A percentile compares a stretch with the other conserved stretches of the same genome.
Evolutionary conservation across 2,888 invertebrate genomes (phyloP).

Genomic region (Plebejus anna): DNA sequence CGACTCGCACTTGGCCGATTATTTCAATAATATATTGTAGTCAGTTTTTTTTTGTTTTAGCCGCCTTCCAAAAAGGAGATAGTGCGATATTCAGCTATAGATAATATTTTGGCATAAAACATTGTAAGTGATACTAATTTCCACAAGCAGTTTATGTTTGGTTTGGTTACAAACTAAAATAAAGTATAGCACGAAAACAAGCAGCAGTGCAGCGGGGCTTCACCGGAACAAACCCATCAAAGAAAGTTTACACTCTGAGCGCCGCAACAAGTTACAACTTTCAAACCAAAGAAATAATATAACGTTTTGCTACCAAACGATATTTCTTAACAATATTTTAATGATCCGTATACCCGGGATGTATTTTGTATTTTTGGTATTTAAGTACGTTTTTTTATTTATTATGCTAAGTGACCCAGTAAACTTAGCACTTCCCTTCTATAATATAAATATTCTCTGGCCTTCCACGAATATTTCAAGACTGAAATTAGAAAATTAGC

Average conservation of each 20-base stretch:
- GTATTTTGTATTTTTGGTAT: too few species aligned
- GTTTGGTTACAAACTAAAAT: conserved; percentile 2
- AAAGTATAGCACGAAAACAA: conserved; percentile 10
- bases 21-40: too few species aligned
- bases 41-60: too few species aligned
- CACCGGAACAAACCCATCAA: conserved; percentile 28
- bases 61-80: background rate
- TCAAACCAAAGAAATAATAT: conserved; percentile 24
- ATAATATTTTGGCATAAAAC: background rate
- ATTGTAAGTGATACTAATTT: background rate
- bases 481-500: too few species aligned
- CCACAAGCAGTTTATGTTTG: background rate
- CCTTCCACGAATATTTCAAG: too few species aligned
- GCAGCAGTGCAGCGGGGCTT: background rate
- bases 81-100: background rate
- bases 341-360: background rate
- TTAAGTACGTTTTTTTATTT: too few species aligned
- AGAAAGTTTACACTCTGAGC: conserved; percentile 24
- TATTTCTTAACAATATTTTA: conserved; percentile 6
- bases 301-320: background rate
- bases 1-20: too few species aligned
- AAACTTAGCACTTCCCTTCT: too few species aligned
- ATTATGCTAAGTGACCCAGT: too few species aligned
- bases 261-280: conserved; percentile 27
- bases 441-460: too few species aligned